Base-by-base conservation (phyloP, 2,888 invertebrate genomes). In the Ypsolopha sequella region DNA sequence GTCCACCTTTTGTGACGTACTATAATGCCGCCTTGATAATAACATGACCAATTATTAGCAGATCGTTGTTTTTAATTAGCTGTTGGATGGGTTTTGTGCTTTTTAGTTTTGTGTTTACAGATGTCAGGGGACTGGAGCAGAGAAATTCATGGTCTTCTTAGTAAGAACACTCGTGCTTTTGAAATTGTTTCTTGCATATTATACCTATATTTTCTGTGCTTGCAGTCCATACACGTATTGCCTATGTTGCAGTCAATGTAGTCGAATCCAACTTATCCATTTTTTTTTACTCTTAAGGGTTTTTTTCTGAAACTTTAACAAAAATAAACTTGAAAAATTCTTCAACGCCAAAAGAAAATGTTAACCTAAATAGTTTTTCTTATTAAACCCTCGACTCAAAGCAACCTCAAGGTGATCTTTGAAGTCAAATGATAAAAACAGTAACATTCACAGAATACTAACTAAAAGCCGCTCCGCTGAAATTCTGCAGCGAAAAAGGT, bases 11-110 rank as follows among this genome's bases (percentile, higher is more conserved):
- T 82, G 81, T 80, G 76, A 79, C 74, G 73, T 75, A 64, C 73
- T 76, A 76, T 81, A 80, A 77, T 67, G 75, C 82, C 82, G 84
- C 80, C 73, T 69, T 70, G 75, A 80, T 82, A 81, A 78, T 84
- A 80, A 80, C 74, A 73, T 64, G 62, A 61, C 64, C 74, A 74
- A 80, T 81, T 80, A 80, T 82, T 81, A 77, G 74, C 77, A 77
- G 77, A 73, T 80, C 73, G 70, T 78, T 78, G 67, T 60, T 72
- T 77, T 80, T 79, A 78, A 81, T 82, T 77, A 76, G 65, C 68
- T 72, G 69, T 67, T 67, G 65, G 61, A 66, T 64, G 62, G 55
- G 56, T 57, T 55, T 60, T 57, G 59, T 59, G 64, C 62, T 59
- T 62, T 64, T 63, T 61, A 56, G 52, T 50, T 53, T 13, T 10